Evolutionary conservation across 2,888 invertebrate genomes (phyloP).

Genomic region (Ceramica pisi): DNA sequence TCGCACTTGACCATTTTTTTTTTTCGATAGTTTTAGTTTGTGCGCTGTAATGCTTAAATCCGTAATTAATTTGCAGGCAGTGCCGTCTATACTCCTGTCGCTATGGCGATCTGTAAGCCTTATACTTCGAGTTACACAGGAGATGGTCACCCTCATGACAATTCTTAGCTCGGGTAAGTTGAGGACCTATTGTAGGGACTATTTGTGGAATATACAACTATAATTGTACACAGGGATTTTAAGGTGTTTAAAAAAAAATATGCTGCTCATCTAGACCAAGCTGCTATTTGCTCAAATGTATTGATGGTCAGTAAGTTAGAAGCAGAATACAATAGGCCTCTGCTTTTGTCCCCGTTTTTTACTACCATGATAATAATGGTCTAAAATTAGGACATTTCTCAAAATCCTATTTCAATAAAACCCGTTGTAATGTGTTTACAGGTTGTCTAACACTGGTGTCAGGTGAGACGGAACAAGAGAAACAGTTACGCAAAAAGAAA

Average conservation of each 20-base stretch:
- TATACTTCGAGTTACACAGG: conserved; percentile 71
- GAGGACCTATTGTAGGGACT: neutral
- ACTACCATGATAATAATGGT: neutral
- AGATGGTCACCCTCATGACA: conserved; percentile 73
- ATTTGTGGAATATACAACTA: too few relatives aligned
- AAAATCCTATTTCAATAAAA: neutral
- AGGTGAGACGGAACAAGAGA: conserved; percentile 81
- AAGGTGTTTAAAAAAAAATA: too few relatives aligned
- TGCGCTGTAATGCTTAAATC: too few relatives aligned
- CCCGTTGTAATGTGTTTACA: conserved; percentile 44
- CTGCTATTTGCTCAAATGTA: too few relatives aligned
- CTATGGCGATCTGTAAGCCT: conserved; percentile 75
- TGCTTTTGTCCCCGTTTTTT: neutral
- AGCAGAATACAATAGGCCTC: too few relatives aligned
- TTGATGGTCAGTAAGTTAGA: too few relatives aligned
- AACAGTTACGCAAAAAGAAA: conserved; percentile 77
- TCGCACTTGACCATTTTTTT: too few relatives aligned
- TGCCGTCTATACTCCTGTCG: conserved; percentile 78
- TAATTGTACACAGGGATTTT: too few relatives aligned
- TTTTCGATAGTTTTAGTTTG: too few relatives aligned
- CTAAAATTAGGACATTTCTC: neutral
- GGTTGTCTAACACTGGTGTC: conserved; percentile 67
- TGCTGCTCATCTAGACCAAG: too few relatives aligned
- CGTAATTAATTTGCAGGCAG: conserved; percentile 68
- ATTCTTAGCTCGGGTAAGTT: conserved; percentile 77